Evolutionary conservation across 2,113 vertebrate genomes (phyloP).

Genomic region (Cynopterus brachyotis): DNA sequence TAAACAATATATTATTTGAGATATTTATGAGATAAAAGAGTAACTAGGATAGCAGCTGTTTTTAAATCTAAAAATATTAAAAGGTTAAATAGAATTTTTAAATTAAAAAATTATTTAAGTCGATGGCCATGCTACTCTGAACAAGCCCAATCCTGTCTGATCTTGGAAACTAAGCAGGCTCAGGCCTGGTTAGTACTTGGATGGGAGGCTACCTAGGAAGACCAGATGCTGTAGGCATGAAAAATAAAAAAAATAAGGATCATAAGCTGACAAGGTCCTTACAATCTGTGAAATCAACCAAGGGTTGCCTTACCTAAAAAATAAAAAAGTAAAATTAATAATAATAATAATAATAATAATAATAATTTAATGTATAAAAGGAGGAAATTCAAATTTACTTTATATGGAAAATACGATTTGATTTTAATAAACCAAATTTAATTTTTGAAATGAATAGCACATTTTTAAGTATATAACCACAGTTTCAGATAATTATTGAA

Average conservation of each 20-base stretch:
- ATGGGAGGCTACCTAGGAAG: too few species aligned
- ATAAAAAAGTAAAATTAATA: too few species aligned
- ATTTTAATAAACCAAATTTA: not conserved
- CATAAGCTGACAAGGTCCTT: too few species aligned
- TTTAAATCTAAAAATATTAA: not conserved
- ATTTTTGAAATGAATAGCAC: not conserved
- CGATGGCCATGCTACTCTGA: too few species aligned
- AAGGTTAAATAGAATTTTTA: not conserved
- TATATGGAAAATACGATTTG: not conserved
- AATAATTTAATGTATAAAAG: not conserved
- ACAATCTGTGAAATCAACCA: too few species aligned
- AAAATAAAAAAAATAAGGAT: not conserved
- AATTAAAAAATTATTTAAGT: not conserved
- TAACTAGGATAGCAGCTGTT: not conserved
- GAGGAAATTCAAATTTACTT: not conserved
- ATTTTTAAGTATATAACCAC: not conserved
- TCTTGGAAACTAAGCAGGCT: too few species aligned
- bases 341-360: too few species aligned
- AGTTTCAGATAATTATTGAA: not conserved
- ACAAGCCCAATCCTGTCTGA: too few species aligned
- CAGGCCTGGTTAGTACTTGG: too few species aligned
- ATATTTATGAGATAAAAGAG: not conserved
- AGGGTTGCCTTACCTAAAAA: too few species aligned
- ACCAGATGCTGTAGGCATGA: too few species aligned
- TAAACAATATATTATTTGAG: not conserved